Evolutionary conservation across 2,888 invertebrate genomes (phyloP), one percentile per base, ranked within the genome.

Genomic region (Byasa hedistus): DNA sequence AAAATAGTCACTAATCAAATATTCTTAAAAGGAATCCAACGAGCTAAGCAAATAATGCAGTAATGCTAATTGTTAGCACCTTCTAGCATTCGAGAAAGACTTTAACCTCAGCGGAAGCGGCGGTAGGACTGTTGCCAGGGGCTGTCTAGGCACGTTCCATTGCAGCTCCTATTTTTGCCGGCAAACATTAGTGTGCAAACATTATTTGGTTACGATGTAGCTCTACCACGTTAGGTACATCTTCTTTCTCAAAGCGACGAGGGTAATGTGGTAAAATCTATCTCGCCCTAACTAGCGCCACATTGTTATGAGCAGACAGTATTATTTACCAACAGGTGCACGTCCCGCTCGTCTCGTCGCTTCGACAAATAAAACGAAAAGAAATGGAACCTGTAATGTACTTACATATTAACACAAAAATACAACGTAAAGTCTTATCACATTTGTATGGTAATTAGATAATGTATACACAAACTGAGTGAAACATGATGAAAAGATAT

Each of bases 341-440:
- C 15, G 15, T 32, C 32, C 32, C 32, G 32, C 32, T 32, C 32
- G 2, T 39, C 39, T 39, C 39, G 15, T 39, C 39, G 39, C 39
- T 39, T 39, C 3, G 15, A 15, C 39, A 39, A 39, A 39, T 39
- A 39, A 39, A 39, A 32, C 7, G 32, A 10, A 32, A 39, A 77
- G 70, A 70, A 77, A 73, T 69, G 68, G 68, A 74, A 73, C 69
- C 60, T 69, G 71, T 65, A 72, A 71, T 73, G 71, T 73, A 73
- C 72, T 76, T 71, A 74, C 73, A 69, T 74, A 74, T 75, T 69
- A 72, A 73, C 71, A 70, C 66, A 72, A 71, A 76, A 72, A 75
- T 76, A 77, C 71, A 75, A 76, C 75, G 72, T 73, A 79, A 76
- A 77, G 71, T 79, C 79, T 79, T 83, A 83, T 83, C 83, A 83